These are phyloP conservation scores for Cydia splendana DNA, from an alignment of 1,140 invertebrate genomes.

Conservation along the genomic window DNA sequence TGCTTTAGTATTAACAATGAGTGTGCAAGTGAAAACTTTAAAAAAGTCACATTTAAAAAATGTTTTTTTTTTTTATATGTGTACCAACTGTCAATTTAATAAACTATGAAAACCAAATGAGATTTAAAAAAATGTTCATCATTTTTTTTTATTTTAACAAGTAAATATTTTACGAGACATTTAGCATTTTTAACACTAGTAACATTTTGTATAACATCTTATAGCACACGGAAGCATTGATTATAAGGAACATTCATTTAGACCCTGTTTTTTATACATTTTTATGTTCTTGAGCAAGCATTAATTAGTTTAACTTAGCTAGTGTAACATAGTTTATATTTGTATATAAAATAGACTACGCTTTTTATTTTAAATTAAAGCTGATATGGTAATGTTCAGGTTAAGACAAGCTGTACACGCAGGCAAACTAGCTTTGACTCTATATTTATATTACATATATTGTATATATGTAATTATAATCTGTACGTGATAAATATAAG, in stretches of 20 bases:
- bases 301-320: slow-evolving; percentile 26
- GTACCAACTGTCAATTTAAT: neutral
- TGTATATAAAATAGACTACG: slow-evolving; percentile 34
- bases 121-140: too few relatives aligned
- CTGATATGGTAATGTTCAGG: slow-evolving; percentile 66
- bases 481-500: neutral
- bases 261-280: slow-evolving; percentile 43
- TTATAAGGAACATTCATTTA: slow-evolving; percentile 15
- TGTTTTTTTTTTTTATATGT: neutral
- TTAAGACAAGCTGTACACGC: neutral
- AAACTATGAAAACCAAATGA: neutral
- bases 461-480: neutral
- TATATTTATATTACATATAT: slow-evolving; percentile 13
- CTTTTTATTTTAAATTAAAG: slow-evolving; percentile 55
- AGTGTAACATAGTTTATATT: slow-evolving; percentile 35
- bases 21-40: neutral
- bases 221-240: slow-evolving; percentile 1
- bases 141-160: neutral
- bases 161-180: neutral
- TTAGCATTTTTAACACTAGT: neutral
- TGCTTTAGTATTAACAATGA: slow-evolving; percentile 7
- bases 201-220: slow-evolving; percentile 18
- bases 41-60: neutral
- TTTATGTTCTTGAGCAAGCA: slow-evolving; percentile 52
- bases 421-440: neutral